Conservation (phyloP, 2,113 vertebrate genomes). For the Chaetodon trifascialis region DNA sequence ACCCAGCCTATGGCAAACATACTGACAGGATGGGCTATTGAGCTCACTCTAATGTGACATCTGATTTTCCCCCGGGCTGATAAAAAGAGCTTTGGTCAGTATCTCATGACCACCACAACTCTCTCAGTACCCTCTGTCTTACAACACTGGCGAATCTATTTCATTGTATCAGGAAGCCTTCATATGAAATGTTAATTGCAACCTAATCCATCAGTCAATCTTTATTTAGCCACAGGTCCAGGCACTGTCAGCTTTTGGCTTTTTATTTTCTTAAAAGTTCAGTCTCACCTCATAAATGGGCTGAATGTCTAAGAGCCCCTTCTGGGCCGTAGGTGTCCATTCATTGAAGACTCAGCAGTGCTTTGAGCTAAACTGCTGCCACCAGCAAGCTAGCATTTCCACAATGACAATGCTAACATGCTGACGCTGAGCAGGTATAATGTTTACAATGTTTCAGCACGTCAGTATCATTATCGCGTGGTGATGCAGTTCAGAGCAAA, state of each 20-base stretch:
- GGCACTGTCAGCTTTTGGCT: too few species aligned
- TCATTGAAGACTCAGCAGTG: too few species aligned
- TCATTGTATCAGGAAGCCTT: background rate
- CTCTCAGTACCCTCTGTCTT: background rate
- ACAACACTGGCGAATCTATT: background rate
- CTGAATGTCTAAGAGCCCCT: background rate
- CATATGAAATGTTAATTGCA: background rate
- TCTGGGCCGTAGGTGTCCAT: background rate
- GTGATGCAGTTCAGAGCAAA: background rate
- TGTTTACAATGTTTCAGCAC: too few species aligned
- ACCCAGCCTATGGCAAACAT: conserved; percentile 53
- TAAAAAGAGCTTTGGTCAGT: conserved; percentile 1
- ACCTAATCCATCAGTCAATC: too few species aligned
- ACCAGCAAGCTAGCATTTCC: too few species aligned
- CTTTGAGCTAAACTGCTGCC: too few species aligned
- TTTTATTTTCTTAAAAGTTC: background rate
- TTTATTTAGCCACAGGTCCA: too few species aligned
- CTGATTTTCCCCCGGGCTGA: conserved; percentile 26
- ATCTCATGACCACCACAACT: conserved; percentile 9
- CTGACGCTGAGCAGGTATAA: too few species aligned
- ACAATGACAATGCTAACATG: too few species aligned
- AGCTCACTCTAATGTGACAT: conserved; percentile 47
- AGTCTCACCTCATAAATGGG: background rate
- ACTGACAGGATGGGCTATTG: conserved; percentile 38
- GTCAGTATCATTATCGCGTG: too few species aligned